These are phyloP conservation scores for Drosophila basisetae DNA, from an alignment of 2,888 invertebrate genomes.

Conservation along the genomic window DNA sequence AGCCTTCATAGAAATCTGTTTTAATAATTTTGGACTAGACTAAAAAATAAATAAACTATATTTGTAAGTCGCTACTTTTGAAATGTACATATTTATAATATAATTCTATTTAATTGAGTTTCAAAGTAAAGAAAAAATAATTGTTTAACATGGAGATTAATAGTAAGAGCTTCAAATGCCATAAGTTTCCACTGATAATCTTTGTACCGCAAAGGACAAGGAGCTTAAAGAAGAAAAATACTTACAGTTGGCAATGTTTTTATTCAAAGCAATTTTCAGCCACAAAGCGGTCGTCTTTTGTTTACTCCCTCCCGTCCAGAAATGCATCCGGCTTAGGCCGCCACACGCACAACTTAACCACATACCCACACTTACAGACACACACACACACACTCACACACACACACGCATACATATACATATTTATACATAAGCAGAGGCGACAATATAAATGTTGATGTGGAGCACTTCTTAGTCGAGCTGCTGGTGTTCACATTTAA, in stretches of 20 bases:
- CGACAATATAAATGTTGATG: conserved; percentile 70
- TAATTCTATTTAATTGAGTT: not conserved
- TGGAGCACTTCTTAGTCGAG: conserved; percentile 50
- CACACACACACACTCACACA: conserved; percentile 5
- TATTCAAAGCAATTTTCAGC: conserved; percentile 1
- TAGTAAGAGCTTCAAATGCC: not conserved
- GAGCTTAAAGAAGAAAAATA: not conserved
- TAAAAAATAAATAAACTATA: not conserved
- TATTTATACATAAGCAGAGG: conserved; percentile 6
- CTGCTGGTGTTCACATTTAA: conserved; percentile 45
- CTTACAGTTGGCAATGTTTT: not conserved
- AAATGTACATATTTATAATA: not conserved
- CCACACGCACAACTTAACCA: conserved; percentile 4
- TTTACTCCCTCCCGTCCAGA: not conserved
- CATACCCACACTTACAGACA: not conserved
- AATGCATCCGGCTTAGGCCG: conserved; percentile 39
- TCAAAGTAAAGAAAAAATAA: not conserved
- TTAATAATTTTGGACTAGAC: not conserved
- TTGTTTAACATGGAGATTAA: not conserved
- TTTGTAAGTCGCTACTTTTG: not conserved
- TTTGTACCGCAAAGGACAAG: not conserved
- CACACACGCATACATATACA: not conserved
- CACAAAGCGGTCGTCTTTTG: conserved; percentile 6
- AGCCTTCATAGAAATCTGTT: not conserved
- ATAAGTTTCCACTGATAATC: not conserved